Conservation (phyloP, 92 coral and sea anemone species). For the Micromussa lordhowensis region DNA sequence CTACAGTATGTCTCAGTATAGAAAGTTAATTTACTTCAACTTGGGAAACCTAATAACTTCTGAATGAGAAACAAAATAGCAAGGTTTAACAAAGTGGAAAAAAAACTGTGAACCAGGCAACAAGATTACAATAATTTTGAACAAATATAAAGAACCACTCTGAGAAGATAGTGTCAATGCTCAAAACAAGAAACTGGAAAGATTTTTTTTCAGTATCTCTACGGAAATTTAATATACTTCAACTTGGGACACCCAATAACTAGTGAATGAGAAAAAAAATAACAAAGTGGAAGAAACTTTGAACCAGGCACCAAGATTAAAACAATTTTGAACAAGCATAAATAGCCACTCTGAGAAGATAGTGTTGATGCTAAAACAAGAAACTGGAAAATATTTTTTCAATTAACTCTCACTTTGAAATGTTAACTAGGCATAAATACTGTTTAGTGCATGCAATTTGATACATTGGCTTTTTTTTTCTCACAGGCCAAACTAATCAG, state of each 20-base stretch:
- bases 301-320: no score
- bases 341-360: neutral
- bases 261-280: no score
- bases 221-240: no score
- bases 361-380: neutral
- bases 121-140: no score
- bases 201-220: neutral
- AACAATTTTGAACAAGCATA: neutral
- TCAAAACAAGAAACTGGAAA: neutral
- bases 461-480: neutral
- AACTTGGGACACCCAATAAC: no score
- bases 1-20: no score
- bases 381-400: neutral
- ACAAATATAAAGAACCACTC: neutral
- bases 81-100: no score
- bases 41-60: no score
- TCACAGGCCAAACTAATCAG: neutral
- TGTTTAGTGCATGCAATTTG: neutral
- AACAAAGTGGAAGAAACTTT: no score
- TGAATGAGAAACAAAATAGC: no score
- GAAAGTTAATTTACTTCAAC: no score
- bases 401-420: neutral
- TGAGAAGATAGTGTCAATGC: neutral
- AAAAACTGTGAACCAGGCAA: no score
- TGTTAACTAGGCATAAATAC: neutral